Conservation (phyloP, 2,797 vertebrate genomes). For the Tolypeutes matacus region DNA sequence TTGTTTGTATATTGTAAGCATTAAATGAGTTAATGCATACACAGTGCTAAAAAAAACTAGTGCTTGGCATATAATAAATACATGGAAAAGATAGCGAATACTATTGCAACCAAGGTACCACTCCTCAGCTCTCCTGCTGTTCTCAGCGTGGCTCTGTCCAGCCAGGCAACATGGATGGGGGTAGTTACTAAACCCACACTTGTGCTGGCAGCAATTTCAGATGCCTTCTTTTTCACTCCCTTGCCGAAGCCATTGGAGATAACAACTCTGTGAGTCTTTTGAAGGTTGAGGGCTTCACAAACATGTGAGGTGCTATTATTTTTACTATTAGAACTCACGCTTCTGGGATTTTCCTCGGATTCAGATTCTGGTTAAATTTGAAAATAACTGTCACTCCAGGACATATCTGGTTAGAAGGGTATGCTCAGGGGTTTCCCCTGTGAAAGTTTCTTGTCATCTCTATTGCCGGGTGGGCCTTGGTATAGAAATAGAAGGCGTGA, state of each 20-base stretch:
- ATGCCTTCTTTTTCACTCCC: not conserved
- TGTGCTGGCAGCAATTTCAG: not conserved
- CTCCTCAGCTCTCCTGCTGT: not conserved
- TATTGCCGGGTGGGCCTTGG: not conserved
- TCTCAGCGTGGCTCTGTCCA: not conserved
- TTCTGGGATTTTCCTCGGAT: slow-evolving; percentile 4
- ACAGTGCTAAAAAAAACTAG: not conserved
- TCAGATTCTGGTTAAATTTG: slow-evolving; percentile 48
- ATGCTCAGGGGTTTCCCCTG: not conserved
- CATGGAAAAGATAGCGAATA: not conserved
- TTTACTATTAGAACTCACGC: not conserved
- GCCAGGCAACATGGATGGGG: not conserved
- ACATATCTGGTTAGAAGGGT: not conserved
- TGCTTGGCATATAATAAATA: not conserved
- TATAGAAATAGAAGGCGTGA: slow-evolving; percentile 13
- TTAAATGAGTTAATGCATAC: not conserved
- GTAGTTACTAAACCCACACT: not conserved
- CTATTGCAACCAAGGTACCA: not conserved
- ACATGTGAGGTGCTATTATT: slow-evolving; percentile 10
- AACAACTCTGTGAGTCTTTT: not conserved
- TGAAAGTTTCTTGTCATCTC: not conserved
- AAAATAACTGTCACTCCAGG: slow-evolving; percentile 34
- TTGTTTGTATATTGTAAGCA: not conserved
- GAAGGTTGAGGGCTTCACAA: not conserved
- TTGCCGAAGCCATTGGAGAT: not conserved